These are phyloP conservation scores for Corapipo altera DNA, from an alignment of 2,113 vertebrate species.

Conservation along the genomic window DNA sequence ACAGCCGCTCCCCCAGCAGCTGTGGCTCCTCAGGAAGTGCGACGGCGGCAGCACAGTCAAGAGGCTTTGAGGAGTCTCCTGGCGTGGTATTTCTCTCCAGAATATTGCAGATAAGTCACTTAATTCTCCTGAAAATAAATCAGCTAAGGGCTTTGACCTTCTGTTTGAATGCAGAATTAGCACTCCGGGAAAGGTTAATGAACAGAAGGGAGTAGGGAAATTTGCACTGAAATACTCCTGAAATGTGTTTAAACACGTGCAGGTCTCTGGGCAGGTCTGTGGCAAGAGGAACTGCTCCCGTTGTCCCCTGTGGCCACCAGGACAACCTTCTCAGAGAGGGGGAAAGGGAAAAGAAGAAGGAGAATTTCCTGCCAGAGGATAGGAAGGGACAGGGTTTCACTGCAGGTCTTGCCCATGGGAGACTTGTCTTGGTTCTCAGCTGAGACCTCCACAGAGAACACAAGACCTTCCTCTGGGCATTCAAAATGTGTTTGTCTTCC, in stretches of 20 bases:
- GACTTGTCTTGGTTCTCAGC: background rate
- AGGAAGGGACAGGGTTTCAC: background rate
- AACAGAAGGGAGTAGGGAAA: background rate
- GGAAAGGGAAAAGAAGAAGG: background rate
- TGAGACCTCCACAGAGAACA: background rate
- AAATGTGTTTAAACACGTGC: background rate
- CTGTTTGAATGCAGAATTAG: background rate
- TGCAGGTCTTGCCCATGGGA: background rate
- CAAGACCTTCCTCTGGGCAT: fast-evolving
- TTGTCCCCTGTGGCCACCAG: fast-evolving
- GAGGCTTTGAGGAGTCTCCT: background rate
- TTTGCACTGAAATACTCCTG: background rate
- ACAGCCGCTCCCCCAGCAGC: background rate
- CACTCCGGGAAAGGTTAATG: slow-evolving; percentile 44
- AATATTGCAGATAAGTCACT: background rate
- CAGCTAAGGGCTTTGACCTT: slow-evolving; percentile 44
- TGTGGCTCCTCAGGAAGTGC: background rate
- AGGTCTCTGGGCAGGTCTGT: background rate
- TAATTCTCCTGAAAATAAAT: background rate
- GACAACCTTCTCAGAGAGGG: background rate
- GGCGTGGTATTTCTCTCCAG: background rate
- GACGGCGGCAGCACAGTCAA: background rate
- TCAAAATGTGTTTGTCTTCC: background rate
- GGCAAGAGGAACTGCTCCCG: background rate
- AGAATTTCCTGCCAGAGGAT: background rate